phyloP scores from a whole-genome alignment of 2,888 invertebrate species.

The Anorthoa munda region DNA sequence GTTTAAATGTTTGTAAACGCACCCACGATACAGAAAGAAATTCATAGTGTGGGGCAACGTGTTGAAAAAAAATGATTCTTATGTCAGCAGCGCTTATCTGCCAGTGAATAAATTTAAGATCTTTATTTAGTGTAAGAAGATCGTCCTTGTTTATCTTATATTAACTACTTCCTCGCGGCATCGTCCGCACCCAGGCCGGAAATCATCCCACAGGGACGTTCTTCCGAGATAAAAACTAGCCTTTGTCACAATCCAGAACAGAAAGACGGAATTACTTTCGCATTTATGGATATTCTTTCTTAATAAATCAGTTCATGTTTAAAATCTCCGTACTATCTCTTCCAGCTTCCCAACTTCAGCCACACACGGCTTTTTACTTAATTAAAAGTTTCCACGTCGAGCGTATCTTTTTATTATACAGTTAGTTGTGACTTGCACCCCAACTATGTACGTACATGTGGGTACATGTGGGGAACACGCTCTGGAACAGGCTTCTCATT shows the following conservation, averaged over 20 bases:
- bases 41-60: no score
- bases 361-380: conserved; percentile 66
- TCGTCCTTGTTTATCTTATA: background rate
- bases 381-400: conserved; percentile 70
- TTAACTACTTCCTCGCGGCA: no score
- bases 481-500: conserved; percentile 6
- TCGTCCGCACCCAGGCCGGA: no score
- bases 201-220: no score
- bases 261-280: no score
- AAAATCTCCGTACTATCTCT: background rate
- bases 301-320: conserved; percentile 10
- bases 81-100: background rate
- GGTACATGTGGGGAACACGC: background rate
- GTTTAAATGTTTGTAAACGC: no score
- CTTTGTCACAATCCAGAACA: no score
- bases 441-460: background rate
- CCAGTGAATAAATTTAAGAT: background rate
- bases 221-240: no score
- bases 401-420: conserved; percentile 44
- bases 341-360: conserved; percentile 19
- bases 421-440: conserved; percentile 39
- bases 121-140: background rate
- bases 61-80: background rate
- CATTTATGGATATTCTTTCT: background rate
- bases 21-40: no score